Evolutionary conservation across 2,113 vertebrate species (phyloP).

Genomic region (Sylvietta virens): DNA sequence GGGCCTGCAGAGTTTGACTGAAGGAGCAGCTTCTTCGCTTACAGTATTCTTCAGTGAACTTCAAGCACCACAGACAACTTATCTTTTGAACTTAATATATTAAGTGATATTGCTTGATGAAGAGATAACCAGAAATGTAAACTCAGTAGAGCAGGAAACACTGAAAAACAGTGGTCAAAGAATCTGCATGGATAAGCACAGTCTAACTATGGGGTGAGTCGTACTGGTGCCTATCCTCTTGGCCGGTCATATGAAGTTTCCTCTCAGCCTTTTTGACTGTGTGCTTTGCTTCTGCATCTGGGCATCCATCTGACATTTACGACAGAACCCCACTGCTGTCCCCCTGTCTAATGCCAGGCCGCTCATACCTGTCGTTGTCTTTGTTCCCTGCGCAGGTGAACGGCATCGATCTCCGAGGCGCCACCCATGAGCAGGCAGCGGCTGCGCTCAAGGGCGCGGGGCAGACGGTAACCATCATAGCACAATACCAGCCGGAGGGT

Average conservation of each 20-base stretch:
- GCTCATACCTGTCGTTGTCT: neutral
- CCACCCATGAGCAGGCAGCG: conserved; percentile 94
- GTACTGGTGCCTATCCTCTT: neutral
- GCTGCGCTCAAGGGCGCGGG: conserved; percentile 92
- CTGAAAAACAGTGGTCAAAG: neutral
- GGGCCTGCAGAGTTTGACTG: neutral
- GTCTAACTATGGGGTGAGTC: no score
- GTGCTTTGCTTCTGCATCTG: neutral
- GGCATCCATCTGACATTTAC: neutral
- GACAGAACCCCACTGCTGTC: neutral
- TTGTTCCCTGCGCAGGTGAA: conserved; percentile 79
- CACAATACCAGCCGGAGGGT: conserved; percentile 96
- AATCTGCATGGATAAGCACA: neutral
- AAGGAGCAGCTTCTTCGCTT: neutral
- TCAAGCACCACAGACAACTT: neutral
- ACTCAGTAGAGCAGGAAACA: neutral
- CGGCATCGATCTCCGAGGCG: conserved; percentile 90
- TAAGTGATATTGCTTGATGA: neutral
- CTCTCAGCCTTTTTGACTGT: neutral
- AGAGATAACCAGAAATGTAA: neutral
- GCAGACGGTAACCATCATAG: conserved; percentile 92
- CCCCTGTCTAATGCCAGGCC: neutral
- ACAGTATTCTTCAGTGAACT: neutral
- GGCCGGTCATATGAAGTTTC: accelerated
- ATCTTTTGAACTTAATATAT: neutral